Base-by-base conservation (phyloP, 37 sponge, comb jelly and placozoan species). In the Aphrocallistes beatrix region DNA sequence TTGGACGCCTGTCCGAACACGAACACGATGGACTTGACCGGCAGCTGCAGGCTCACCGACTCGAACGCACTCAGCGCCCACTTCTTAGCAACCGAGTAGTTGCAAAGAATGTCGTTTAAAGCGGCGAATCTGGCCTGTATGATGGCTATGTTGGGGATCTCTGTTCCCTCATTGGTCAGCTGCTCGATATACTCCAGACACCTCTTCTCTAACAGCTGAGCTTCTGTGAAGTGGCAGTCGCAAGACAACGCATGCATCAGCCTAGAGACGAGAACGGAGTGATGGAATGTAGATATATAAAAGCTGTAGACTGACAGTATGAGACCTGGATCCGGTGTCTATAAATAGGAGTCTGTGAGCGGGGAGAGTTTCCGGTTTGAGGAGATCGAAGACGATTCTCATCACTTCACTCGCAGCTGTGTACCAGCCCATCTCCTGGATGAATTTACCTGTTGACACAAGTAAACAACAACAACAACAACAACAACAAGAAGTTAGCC, bases 21-120 rank as follows among this genome's bases (percentile, higher is more conserved):
- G 34, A 60, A 60, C 75, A 60, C 75, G 75, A 60, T 60, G 25
- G 75, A 60, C 75, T 60, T 60, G n/a, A 60, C 21, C 6, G 75
- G 75, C 25, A 60, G 75, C 34, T 60, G 75, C 34, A 60, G 75
- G n/a, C 75, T 60, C 6, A 60, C 75, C 6, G 28, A 60, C 34
- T 60, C 75, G 28, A 60, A 30, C 6, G 75, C 75, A 19, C 34
- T 60, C 1, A 60, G 75, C 25, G 75, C 75, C 75, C 75, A 60
- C 34, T 28, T 3, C 21, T 60, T 60, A 13, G 75, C 75, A 13
- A 60, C 75, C 32, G 75, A 60, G n/a, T 60, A 60, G 75, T 60
- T 60, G 34, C 75, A 60, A 3, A 60, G 75, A 60, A 60, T 60
- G 75, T 60, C 75, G 34, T 60, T 60, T 6, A 60, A 6, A 60